Evolutionary conservation across 2,888 invertebrate genomes (phyloP).

Genomic region (Drosophila rubida): DNA sequence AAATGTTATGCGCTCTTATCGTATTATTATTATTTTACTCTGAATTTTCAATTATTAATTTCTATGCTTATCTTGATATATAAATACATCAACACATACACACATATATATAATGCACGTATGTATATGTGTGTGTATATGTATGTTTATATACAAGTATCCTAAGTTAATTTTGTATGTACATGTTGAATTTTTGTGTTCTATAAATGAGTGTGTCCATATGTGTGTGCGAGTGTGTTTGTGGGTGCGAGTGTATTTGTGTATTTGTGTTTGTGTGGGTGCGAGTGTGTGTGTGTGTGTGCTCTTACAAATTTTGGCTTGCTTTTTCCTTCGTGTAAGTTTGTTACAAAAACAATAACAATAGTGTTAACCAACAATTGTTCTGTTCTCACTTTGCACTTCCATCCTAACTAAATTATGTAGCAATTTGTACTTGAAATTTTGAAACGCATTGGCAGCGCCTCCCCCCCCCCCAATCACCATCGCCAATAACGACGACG

Average conservation of each 20-base stretch:
- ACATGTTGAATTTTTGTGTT: constrained; percentile 24
- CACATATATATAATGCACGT: background rate
- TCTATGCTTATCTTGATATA: constrained; percentile 23
- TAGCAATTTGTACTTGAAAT: constrained; percentile 58
- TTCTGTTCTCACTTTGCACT: constrained; percentile 13
- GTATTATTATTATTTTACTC: constrained; percentile 2
- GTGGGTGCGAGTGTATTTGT: constrained; percentile 11
- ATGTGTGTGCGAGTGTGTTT: constrained; percentile 12
- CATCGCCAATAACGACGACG: background rate
- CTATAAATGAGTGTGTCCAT: constrained; percentile 1
- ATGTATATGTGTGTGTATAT: constrained; percentile 12
- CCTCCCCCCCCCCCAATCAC: too few species aligned
- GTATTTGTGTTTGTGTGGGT: constrained; percentile 13
- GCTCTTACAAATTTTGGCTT: constrained; percentile 30
- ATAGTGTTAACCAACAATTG: constrained; percentile 13
- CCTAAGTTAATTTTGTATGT: constrained; percentile 26
- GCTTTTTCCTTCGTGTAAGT: background rate
- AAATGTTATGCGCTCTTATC: constrained; percentile 16
- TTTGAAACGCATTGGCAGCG: constrained; percentile 52
- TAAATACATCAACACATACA: constrained; percentile 13
- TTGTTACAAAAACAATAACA: constrained; percentile 24
- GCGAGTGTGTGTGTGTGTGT: constrained; percentile 15
- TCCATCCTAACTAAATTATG: constrained; percentile 30
- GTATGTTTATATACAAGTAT: constrained; percentile 6
- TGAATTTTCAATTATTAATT: constrained; percentile 25